Percentiles rank a stretch among this genome's conserved stretches.
Evolutionary conservation across 1,140 invertebrate genomes (phyloP).

Genomic region (Halotydeus destructor): DNA sequence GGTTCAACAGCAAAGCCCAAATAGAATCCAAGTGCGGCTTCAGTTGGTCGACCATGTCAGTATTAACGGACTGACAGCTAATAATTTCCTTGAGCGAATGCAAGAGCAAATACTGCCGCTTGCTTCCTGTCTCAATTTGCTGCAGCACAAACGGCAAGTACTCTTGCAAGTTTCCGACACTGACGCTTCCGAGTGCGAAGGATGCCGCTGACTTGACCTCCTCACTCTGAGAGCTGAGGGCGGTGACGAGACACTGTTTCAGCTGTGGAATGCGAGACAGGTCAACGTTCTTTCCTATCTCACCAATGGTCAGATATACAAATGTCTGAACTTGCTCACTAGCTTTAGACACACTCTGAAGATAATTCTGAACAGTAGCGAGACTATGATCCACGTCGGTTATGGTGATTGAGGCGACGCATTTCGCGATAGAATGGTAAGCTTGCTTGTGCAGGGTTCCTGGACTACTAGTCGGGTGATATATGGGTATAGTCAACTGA

Average conservation of each 20-base stretch:
- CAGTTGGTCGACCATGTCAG: conserved; percentile 48
- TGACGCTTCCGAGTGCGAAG: conserved; percentile 71
- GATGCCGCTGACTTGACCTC: conserved; percentile 79
- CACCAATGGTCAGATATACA: conserved; percentile 75
- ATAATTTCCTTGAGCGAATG: conserved; percentile 95
- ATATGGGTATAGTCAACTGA: conserved; percentile 26
- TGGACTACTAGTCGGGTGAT: conserved; percentile 20
- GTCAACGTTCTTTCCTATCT: conserved; percentile 86
- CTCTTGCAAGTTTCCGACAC: conserved; percentile 76
- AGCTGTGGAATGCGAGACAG: conserved; percentile 46
- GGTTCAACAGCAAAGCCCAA: conserved; percentile 46
- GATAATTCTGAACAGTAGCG: conserved; percentile 60
- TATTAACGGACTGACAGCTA: conserved; percentile 55
- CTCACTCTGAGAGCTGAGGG: conserved; percentile 35
- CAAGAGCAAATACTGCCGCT: conserved; percentile 79
- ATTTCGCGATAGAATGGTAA: conserved; percentile 79
- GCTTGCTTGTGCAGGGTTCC: conserved; percentile 35
- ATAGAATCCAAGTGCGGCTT: conserved; percentile 60
- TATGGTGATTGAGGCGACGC: conserved; percentile 73
- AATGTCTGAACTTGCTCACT: conserved; percentile 61
- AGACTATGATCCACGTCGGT: conserved; percentile 43
- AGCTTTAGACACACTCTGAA: conserved; percentile 44
- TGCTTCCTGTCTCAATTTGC: conserved; percentile 80
- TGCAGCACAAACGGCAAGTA: conserved; percentile 84
- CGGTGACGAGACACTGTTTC: conserved; percentile 28